Evolutionary conservation across 1,140 invertebrate species (phyloP), one percentile per base, ranked within the genome.

Genomic region (Zaprionus tsacasi): DNA sequence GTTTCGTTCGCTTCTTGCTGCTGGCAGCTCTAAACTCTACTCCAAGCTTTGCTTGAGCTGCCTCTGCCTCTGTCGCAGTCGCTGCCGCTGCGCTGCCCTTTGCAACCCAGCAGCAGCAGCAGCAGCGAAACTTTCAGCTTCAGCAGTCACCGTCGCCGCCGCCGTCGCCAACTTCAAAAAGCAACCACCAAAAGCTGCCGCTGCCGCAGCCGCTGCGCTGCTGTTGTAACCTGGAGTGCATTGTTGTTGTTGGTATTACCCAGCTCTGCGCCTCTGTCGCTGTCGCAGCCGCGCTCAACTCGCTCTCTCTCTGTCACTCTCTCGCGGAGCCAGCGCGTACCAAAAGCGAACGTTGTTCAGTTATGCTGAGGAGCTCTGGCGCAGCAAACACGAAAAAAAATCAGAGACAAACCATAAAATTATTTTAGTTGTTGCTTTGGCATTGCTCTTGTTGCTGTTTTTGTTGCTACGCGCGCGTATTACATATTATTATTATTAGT

Each of bases 331-430:
- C 64, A 71, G 60, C 70, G 66, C 50, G 27, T 30, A 33, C 55
- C 65, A 78, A 66, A 80, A 76, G 66, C 80, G 74, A 83, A 79
- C 78, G 65, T 81, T 77, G 52, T 83, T 90, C 86, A 91, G 81
- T 90, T 89, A 92, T 92, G 87, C 77, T 92, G 76, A 80, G 81
- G 63, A 83, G 81, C 83, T 91, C 91, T 91, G 81, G 72, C 68
- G 75, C 80, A 79, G 86, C 91, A 91, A 92, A 92, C 87, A 91
- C 91, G 77, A 82, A 88, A 81, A 81, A 88, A 76, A 76, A 68
- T 50, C 50, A 63, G 61, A 71, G 52, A 76, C 59, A 59, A 65
- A 69, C 56, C 45, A 70, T 54, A 63, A 59, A 67, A 69, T 70
- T 76, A 30, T 30, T 45, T 77, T 64, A 66, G 60, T 87, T 74